phyloP scores from a whole-genome alignment of 2,888 invertebrate species.

The Luperina nickerlii region DNA sequence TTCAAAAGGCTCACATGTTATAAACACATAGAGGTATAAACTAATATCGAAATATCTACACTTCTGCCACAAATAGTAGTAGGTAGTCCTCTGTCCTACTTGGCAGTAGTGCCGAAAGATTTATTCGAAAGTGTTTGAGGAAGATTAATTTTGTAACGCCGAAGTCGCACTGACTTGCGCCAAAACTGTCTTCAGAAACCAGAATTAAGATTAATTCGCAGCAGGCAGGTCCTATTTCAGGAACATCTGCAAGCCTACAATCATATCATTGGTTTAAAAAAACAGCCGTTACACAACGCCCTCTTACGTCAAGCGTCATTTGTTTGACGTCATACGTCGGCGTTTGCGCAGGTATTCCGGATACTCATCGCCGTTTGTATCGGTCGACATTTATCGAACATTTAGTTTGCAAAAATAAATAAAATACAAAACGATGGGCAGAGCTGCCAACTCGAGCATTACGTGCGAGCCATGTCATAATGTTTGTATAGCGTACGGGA shows the following conservation, averaged over 20 bases:
- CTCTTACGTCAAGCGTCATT: conserved; percentile 52
- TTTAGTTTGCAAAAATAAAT: conserved; percentile 58
- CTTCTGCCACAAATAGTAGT: conserved; percentile 10
- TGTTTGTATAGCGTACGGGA: conserved; percentile 33
- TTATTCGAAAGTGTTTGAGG: conserved; percentile 33
- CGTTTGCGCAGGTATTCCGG: conserved; percentile 46
- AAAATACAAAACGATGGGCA: conserved; percentile 55
- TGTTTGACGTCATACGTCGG: conserved; percentile 46
- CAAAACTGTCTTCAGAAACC: conserved; percentile 28
- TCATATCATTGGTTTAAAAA: conserved; percentile 13
- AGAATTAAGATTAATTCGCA: conserved; percentile 28
- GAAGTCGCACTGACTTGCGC: conserved; percentile 15
- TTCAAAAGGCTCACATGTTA: not conserved
- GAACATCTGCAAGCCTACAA: conserved; percentile 12
- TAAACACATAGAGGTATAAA: not conserved
- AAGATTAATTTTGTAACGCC: conserved; percentile 40
- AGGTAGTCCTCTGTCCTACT: conserved; percentile 30
- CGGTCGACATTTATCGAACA: conserved; percentile 52
- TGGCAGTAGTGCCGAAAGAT: conserved; percentile 32
- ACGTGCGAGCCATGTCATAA: conserved; percentile 51
- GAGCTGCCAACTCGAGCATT: conserved; percentile 47
- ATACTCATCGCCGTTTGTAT: conserved; percentile 40
- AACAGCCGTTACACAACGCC: conserved; percentile 47
- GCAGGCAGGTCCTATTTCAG: conserved; percentile 39
- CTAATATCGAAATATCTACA: not conserved